phyloP scores from a whole-genome alignment of 1,140 invertebrate genomes.

The Drosophila fuyamai region DNA sequence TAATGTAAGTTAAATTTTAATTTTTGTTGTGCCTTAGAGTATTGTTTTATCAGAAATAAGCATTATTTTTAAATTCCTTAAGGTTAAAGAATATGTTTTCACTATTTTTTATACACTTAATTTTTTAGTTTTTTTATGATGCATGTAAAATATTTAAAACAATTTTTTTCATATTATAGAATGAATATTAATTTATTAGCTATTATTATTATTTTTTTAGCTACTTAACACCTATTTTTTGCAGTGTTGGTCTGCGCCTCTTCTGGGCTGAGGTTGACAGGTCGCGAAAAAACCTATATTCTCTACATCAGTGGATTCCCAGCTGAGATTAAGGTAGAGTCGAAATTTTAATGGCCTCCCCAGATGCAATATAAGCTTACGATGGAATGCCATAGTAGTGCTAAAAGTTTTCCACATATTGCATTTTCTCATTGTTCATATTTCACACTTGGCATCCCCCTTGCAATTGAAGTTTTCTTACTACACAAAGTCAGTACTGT shows the following conservation, averaged over 20 bases:
- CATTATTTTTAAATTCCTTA: no score
- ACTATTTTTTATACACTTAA: no score
- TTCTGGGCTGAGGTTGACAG: constrained; percentile 31
- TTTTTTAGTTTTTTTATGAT: no score
- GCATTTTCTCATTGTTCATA: constrained; percentile 1
- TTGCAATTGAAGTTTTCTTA: constrained; percentile 17
- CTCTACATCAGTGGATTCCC: constrained; percentile 18
- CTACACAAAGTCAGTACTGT: constrained; percentile 9
- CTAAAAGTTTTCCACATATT: constrained; percentile 22
- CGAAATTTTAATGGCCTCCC: constrained; percentile 74
- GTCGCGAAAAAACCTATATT: constrained; percentile 21
- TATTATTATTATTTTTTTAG: no score
- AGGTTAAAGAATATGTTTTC: no score
- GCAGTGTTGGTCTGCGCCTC: constrained; percentile 16
- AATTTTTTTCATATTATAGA: no score
- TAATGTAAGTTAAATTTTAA: no score
- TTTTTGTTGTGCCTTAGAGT: no score
- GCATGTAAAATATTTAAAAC: no score
- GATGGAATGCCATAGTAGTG: constrained; percentile 2
- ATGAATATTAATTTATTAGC: no score
- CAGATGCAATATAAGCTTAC: constrained; percentile 41
- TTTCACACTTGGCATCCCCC: constrained; percentile 3
- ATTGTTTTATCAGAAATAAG: no score
- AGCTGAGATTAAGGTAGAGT: constrained; percentile 45
- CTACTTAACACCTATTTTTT: not conserved